Evolutionary conservation across 2,888 invertebrate genomes (phyloP).

Genomic region (Mesopsocus fuscifrons): DNA sequence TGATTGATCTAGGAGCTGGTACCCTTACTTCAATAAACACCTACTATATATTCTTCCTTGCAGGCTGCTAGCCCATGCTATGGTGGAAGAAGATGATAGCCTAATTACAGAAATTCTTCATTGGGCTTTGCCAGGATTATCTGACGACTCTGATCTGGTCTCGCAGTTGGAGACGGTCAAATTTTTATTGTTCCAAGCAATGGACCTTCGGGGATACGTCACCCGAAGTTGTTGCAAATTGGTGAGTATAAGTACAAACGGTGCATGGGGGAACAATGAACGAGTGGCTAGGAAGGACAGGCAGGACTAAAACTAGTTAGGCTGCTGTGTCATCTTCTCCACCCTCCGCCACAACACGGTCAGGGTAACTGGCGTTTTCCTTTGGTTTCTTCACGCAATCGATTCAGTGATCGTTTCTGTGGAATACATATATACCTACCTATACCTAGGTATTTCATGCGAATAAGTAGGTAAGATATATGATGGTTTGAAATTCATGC

Average conservation of each 20-base stretch:
- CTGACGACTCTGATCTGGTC: constrained; percentile 16
- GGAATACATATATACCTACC: too few relatives aligned
- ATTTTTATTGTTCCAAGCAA: constrained; percentile 24
- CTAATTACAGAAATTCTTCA: constrained; percentile 28
- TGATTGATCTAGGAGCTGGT: too few relatives aligned
- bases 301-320: too few relatives aligned
- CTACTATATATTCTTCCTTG: constrained; percentile 10
- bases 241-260: constrained; percentile 22
- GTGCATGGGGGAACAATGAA: too few relatives aligned
- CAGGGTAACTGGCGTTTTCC: background rate
- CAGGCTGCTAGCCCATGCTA: constrained; percentile 33
- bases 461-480: too few relatives aligned
- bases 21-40: too few relatives aligned
- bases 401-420: too few relatives aligned
- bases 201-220: constrained; percentile 30
- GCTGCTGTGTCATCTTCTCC: constrained; percentile 12
- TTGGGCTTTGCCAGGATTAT: constrained; percentile 23
- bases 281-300: too few relatives aligned
- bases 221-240: constrained; percentile 30
- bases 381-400: too few relatives aligned
- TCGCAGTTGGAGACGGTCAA: constrained; percentile 22
- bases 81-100: constrained; percentile 37
- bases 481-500: too few relatives aligned
- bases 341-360: background rate
- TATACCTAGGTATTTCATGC: too few relatives aligned